Evolutionary conservation across 2,888 invertebrate species (phyloP), one percentile per base, ranked within the genome.

Genomic region (Drosophila melanocephala): DNA sequence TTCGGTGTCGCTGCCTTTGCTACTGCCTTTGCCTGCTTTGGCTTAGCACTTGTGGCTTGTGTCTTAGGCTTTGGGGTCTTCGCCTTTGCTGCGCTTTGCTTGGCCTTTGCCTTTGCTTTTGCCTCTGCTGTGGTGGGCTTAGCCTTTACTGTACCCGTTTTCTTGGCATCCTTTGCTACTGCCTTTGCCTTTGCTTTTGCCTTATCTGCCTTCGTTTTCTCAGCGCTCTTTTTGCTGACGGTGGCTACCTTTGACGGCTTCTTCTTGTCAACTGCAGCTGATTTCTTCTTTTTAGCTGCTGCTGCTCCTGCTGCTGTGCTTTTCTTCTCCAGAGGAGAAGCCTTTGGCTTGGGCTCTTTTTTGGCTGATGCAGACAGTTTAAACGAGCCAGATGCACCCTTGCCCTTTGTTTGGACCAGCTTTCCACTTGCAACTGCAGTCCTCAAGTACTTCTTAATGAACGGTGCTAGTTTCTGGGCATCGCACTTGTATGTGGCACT

Each of bases 371-470:
- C 73, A 35, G 85, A 75, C 14, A 85, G 51, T 56, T 82, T 85
- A 44, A 85, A 85, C 19, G 83, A 85, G 42, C 84, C 84, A 39
- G 81, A 73, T 9, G 85, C 85, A 33, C 85, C 85, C 59, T 81
- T 81, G n/a, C 85, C 84, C 59, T 84, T 86, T n/a, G 83, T 80
- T 72, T 85, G 86, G 19, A 85, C 77, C 61, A 95, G 87, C 22
- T 92, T 90, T 26, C 95, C 95, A 55, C 94, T 93, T 5, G 93
- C 94, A 32, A 96, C 95, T n/a, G 95, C 95, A 37, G 64, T 69
- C 53, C 72, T 95, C 80, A 96, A 81, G 83, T 94, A 95, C 74
- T 95, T 95, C 79, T 94, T 95, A 84, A 96, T 96, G 93, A 95
- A 96, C 7, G 95, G 95, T 5, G 80, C 77, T 44, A 81, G 59